These are phyloP conservation scores for Hemiscyllium ocellatum DNA, from an alignment of 2,113 vertebrate species.

Conservation along the genomic window DNA sequence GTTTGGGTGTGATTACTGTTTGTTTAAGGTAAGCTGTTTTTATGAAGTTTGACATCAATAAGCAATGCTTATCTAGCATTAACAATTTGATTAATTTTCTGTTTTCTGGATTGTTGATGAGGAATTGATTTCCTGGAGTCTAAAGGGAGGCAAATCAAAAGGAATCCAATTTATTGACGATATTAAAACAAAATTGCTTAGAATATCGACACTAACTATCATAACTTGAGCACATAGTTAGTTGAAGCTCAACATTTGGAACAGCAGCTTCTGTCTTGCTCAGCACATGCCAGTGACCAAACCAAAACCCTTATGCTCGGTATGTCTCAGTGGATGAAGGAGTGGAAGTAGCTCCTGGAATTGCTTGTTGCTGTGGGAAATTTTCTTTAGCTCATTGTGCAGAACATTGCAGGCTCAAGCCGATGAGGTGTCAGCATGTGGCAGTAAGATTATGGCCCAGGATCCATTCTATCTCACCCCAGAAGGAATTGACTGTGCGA, in stretches of 20 bases:
- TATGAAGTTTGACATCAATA: background rate
- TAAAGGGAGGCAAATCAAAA: background rate
- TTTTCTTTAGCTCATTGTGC: background rate
- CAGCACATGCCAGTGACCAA: background rate
- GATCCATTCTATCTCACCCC: background rate
- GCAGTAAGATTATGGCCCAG: background rate
- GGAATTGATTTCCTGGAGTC: background rate
- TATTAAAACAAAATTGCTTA: background rate
- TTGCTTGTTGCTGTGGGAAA: background rate
- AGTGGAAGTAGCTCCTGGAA: background rate
- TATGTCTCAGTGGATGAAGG: background rate
- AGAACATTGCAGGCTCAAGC: background rate
- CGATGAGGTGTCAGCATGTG: background rate
- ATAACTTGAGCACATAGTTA: background rate
- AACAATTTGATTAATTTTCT: background rate
- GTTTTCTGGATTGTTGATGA: background rate
- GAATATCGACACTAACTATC: background rate
- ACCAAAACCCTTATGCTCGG: background rate
- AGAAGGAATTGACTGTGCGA: background rate
- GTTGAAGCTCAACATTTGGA: background rate
- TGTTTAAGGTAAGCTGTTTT: constrained; percentile 63
- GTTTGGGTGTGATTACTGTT: constrained; percentile 67
- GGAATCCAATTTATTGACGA: background rate
- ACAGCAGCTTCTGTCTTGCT: background rate
- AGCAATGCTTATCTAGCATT: background rate